Percentiles rank a stretch among this genome's conserved stretches.
Evolutionary conservation across 2,888 invertebrate species (phyloP).

Genomic region (Holacanthella duospinosa): DNA sequence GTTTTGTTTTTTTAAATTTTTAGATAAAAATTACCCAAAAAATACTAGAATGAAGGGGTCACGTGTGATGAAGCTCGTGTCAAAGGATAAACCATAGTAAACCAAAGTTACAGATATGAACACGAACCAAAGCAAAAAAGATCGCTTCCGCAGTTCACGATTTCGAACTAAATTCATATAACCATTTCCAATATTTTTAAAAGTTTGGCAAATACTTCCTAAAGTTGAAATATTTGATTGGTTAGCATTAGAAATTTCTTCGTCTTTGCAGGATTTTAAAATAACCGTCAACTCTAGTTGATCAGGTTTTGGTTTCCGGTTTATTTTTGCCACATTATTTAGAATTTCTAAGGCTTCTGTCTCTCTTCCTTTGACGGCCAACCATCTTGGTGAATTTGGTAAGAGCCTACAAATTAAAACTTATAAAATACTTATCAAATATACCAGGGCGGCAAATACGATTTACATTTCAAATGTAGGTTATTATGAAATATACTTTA

Average conservation of each 20-base stretch:
- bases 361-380: slow-evolving; percentile 27
- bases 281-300: slow-evolving; percentile 23
- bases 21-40: slow-evolving; percentile 32
- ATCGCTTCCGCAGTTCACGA: slow-evolving; percentile 28
- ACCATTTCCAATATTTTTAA: slow-evolving; percentile 9
- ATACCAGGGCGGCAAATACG: too few species aligned
- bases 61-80: slow-evolving; percentile 25
- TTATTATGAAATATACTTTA: slow-evolving; percentile 12
- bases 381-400: slow-evolving; percentile 34
- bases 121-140: slow-evolving; percentile 33
- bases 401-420: slow-evolving; percentile 25
- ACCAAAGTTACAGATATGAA: slow-evolving; percentile 28
- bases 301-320: slow-evolving; percentile 21
- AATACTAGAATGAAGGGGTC: slow-evolving; percentile 35
- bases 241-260: neutral
- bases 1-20: too few species aligned
- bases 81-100: slow-evolving; percentile 35
- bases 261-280: slow-evolving; percentile 19
- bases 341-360: slow-evolving; percentile 26
- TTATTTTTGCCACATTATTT: slow-evolving; percentile 26
- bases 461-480: too few species aligned
- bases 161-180: slow-evolving; percentile 28
- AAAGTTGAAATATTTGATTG: neutral
- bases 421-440: too few species aligned
- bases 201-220: neutral